A percentile compares a stretch with the other conserved stretches of the same genome.
Conservation (phyloP, 1,140 invertebrate genomes). For the Drosophila grimshawi region DNA sequence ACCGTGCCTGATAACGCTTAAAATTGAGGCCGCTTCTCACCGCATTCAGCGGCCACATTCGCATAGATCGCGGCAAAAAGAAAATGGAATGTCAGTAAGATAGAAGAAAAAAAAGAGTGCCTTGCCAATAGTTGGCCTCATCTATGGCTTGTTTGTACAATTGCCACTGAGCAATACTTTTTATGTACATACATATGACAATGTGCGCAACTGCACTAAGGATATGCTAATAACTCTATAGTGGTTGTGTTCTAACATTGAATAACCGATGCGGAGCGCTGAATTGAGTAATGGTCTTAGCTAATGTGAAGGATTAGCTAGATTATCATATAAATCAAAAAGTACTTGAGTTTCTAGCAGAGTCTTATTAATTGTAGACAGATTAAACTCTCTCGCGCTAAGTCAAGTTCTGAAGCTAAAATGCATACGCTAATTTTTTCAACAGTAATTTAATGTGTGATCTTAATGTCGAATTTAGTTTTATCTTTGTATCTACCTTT, state of each 20-base stretch:
- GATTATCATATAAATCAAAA: not conserved
- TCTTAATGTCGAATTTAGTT: too few relatives aligned
- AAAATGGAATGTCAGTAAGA: constrained; percentile 79
- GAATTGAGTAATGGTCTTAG: not conserved
- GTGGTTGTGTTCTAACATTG: not conserved
- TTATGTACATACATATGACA: constrained; percentile 3
- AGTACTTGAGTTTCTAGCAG: too few relatives aligned
- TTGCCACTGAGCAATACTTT: constrained; percentile 25
- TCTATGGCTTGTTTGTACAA: constrained; percentile 45
- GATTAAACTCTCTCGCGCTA: not conserved
- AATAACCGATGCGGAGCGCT: constrained; percentile 5
- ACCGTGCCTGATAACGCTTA: not conserved
- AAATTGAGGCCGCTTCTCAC: constrained; percentile 25
- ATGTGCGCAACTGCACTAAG: not conserved
- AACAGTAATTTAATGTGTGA: too few relatives aligned
- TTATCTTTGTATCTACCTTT: too few relatives aligned
- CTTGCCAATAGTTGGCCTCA: constrained; percentile 16
- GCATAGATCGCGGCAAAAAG: constrained; percentile 61
- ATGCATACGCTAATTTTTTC: too few relatives aligned
- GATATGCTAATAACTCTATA: constrained; percentile 2
- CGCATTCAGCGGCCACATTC: constrained; percentile 50
- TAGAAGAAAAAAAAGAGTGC: constrained; percentile 31
- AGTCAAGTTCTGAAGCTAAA: too few relatives aligned
- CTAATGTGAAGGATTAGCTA: not conserved
- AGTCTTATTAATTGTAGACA: not conserved